Conservation (phyloP, 2,888 invertebrate species). For the Cryptophagus acutangulus region DNA sequence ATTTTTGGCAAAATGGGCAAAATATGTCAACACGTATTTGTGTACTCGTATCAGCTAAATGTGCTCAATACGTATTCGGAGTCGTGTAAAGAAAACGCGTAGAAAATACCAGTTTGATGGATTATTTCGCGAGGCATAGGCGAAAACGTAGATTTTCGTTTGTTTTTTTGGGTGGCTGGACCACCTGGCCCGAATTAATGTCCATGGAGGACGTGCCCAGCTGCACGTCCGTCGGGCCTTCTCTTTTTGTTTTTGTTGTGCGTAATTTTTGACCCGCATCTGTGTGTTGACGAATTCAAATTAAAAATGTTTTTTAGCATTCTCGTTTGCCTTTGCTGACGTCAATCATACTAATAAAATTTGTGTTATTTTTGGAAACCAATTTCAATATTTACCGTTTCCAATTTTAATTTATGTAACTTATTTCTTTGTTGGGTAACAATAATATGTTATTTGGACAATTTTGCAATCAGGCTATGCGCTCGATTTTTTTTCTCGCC, state of each 20-base stretch:
- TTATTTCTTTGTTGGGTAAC: no score
- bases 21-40: conserved; percentile 17
- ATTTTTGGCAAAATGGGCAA: conserved; percentile 5
- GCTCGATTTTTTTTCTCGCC: no score
- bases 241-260: conserved; percentile 23
- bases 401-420: not conserved
- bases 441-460: not conserved
- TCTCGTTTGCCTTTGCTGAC: no score
- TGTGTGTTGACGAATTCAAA: conserved; percentile 10
- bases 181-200: conserved; percentile 5
- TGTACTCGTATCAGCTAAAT: conserved; percentile 1
- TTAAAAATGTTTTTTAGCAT: not conserved
- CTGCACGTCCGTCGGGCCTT: conserved; percentile 12
- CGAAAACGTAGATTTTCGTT: not conserved
- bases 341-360: no score
- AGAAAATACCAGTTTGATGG: no score
- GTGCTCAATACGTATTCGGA: conserved; percentile 1
- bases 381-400: not conserved
- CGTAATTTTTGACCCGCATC: conserved; percentile 18
- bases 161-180: not conserved
- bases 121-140: not conserved
- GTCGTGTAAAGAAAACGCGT: no score
- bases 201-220: conserved; percentile 10
- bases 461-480: conserved; percentile 4
- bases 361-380: not conserved